Percentiles rank a stretch among this genome's conserved stretches.
These are phyloP conservation scores for Crotalus tigris DNA, from an alignment of 2,113 vertebrate species.

Conservation along the genomic window DNA sequence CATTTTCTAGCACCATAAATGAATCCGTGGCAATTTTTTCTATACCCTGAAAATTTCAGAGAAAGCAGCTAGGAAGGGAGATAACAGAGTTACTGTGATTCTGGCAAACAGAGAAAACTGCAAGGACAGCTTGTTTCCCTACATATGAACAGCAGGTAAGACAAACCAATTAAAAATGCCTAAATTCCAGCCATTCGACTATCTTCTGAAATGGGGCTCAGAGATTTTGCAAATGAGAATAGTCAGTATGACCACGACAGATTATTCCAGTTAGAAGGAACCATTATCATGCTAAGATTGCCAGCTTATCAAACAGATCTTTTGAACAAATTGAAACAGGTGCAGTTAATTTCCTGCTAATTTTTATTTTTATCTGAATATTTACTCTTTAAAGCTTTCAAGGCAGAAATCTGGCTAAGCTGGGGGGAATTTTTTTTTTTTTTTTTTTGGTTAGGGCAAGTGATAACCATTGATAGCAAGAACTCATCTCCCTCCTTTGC, in stretches of 20 bases:
- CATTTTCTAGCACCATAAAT: neutral
- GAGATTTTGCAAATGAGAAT: neutral
- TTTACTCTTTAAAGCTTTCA: neutral
- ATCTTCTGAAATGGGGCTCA: neutral
- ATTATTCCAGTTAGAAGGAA: neutral
- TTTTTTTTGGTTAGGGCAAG: neutral
- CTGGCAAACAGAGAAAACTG: rapidly evolving
- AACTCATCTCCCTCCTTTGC: neutral
- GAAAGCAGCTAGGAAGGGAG: constrained; percentile 40
- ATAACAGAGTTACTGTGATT: neutral
- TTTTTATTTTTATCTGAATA: neutral
- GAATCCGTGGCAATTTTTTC: neutral
- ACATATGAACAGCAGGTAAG: neutral
- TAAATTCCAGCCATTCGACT: neutral
- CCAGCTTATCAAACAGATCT: neutral
- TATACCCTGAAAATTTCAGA: constrained; percentile 18
- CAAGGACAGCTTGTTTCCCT: neutral
- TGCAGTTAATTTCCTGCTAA: neutral
- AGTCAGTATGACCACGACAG: neutral
- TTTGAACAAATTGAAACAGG: neutral
- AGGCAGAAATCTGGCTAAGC: neutral
- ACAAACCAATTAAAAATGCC: neutral
- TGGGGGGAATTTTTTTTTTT: too few relatives aligned
- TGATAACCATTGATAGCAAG: neutral
- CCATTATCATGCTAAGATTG: neutral